These are phyloP conservation scores for Limnephilus lunatus DNA, from an alignment of 2,888 invertebrate species.

Conservation along the genomic window DNA sequence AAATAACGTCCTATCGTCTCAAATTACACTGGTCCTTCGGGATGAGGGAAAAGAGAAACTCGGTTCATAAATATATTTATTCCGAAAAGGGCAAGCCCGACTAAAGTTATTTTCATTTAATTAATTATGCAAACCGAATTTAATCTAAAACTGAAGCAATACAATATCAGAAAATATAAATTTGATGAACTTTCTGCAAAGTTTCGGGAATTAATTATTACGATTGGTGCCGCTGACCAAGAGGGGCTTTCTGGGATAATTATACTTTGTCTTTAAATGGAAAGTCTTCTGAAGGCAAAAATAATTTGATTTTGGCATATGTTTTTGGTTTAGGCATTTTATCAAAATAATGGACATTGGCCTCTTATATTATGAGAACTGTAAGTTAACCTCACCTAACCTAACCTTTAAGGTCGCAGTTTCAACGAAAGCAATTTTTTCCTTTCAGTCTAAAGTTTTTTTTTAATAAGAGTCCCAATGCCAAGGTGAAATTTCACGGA, in stretches of 20 bases:
- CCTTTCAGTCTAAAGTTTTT: too few relatives aligned
- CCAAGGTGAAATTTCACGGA: too few relatives aligned
- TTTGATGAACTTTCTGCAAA: neutral
- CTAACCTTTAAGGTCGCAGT: too few relatives aligned
- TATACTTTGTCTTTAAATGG: neutral
- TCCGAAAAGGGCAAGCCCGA: neutral
- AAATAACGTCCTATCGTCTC: neutral
- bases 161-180: neutral
- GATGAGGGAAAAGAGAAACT: neutral
- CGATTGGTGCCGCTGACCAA: neutral
- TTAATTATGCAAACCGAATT: neutral
- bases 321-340: too few relatives aligned
- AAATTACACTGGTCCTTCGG: neutral
- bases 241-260: neutral
- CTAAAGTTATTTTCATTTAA: neutral
- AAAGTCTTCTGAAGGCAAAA: neutral
- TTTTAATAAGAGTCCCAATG: too few relatives aligned
- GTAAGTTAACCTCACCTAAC: too few relatives aligned
- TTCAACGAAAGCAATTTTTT: too few relatives aligned
- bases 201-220: neutral
- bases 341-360: too few relatives aligned
- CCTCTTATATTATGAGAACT: too few relatives aligned
- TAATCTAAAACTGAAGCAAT: neutral
- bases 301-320: neutral
- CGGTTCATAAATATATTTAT: neutral